phyloP scores from a whole-genome alignment of 2,113 vertebrate genomes.

The Pleuronectes platessa region DNA sequence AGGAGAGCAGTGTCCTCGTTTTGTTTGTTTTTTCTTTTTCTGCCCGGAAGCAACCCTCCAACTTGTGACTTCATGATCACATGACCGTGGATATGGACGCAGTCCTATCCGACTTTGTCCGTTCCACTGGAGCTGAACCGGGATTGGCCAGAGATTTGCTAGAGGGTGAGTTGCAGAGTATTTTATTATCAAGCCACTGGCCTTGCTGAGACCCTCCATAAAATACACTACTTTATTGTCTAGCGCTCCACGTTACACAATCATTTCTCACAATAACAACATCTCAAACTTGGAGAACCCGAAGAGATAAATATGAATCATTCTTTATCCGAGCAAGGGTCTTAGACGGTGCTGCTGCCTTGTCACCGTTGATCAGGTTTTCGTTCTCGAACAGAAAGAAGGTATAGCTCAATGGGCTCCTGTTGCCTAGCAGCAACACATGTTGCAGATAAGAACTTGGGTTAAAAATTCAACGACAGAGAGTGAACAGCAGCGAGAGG shows the following conservation, averaged over 20 bases:
- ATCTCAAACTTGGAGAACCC: too few species aligned
- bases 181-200: not conserved
- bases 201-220: too few species aligned
- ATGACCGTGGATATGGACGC: conserved; percentile 96
- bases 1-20: conserved; percentile 19
- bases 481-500: conserved; percentile 38
- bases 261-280: too few species aligned
- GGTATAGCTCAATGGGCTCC: conserved; percentile 48
- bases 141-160: conserved; percentile 95
- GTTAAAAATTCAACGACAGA: conserved; percentile 66
- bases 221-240: too few species aligned
- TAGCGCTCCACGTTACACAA: too few species aligned
- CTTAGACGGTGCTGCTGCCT: conserved; percentile 9
- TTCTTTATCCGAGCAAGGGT: not conserved
- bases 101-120: conserved; percentile 97
- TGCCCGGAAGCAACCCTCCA: conserved; percentile 56
- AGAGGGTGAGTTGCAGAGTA: conserved; percentile 83
- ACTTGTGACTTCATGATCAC: conserved; percentile 87
- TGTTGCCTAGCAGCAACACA: conserved; percentile 77
- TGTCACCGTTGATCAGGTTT: conserved; percentile 40
- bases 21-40: conserved; percentile 36
- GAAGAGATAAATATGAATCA: not conserved
- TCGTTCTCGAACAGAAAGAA: conserved; percentile 37
- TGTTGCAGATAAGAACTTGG: conserved; percentile 64
- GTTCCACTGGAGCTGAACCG: conserved; percentile 97